Conservation (phyloP, 2,888 invertebrate genomes). For the Rhaphigaster nebulosa region DNA sequence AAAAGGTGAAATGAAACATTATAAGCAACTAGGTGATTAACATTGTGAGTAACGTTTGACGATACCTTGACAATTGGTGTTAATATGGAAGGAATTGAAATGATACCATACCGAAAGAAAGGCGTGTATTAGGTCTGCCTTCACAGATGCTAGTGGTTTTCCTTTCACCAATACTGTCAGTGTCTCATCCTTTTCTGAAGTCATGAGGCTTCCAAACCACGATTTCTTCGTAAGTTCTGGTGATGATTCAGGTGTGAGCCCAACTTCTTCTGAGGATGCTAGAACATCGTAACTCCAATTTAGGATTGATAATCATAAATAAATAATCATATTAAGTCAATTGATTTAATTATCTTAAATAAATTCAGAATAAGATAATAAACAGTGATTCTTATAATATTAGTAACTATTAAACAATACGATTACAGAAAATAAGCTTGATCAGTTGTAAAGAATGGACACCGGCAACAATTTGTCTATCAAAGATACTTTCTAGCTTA, state of each 20-base stretch:
- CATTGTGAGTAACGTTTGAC: not conserved
- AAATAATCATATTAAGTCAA: not conserved
- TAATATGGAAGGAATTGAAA: constrained; percentile 45
- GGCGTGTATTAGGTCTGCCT: constrained; percentile 98
- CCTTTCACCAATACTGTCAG: constrained; percentile 97
- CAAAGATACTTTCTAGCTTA: no score
- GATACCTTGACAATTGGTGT: constrained; percentile 27
- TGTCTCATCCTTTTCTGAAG: constrained; percentile 97
- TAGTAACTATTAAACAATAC: no score
- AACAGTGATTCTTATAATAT: not conserved
- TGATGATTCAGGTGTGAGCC: constrained; percentile 94
- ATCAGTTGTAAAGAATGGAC: no score
- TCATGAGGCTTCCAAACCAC: constrained; percentile 98
- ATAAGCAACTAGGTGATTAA: constrained; percentile 4
- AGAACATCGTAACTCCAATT: constrained; percentile 64
- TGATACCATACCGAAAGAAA: constrained; percentile 86
- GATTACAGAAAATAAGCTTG: not conserved
- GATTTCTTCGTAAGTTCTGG: constrained; percentile 97
- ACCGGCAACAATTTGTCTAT: no score
- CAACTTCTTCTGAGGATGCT: constrained; percentile 91
- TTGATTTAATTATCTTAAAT: constrained; percentile 34
- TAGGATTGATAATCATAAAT: no score
- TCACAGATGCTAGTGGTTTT: constrained; percentile 95
- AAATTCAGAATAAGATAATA: constrained; percentile 35
- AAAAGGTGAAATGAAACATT: not conserved